Percentiles rank a stretch among this genome's conserved stretches.
These are phyloP conservation scores for Silurus asotus DNA, from an alignment of 2,113 vertebrate genomes.

Conservation along the genomic window DNA sequence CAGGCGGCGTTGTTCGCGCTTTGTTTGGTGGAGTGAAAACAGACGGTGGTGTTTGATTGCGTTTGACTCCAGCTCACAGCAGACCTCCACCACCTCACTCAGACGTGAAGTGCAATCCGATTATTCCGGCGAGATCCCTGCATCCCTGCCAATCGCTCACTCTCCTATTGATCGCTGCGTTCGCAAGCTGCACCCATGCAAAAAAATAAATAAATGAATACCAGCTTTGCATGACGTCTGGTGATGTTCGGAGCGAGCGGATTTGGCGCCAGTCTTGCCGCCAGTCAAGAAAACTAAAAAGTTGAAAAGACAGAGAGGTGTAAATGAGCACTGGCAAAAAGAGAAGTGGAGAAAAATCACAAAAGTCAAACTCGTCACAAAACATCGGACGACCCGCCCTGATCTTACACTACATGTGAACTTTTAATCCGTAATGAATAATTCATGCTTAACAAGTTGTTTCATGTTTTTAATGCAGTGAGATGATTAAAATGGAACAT, in stretches of 20 bases:
- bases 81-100: conserved; percentile 42
- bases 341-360: background rate
- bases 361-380: background rate
- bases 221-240: conserved; percentile 36
- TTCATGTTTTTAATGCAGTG: background rate
- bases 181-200: conserved; percentile 22
- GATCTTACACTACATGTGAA: background rate
- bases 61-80: conserved; percentile 11
- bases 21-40: background rate
- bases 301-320: background rate
- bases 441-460: background rate
- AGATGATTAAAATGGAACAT: background rate
- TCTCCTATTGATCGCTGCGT: conserved; percentile 51
- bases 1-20: conserved; percentile 1
- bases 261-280: background rate
- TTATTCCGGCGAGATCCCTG: conserved; percentile 39
- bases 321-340: background rate
- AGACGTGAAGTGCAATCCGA: conserved; percentile 27
- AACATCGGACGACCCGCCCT: background rate
- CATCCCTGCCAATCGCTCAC: conserved; percentile 48
- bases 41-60: conserved; percentile 10
- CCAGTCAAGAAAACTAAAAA: background rate
- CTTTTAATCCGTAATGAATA: background rate
- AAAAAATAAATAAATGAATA: conserved; percentile 39
- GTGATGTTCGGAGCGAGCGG: background rate